Conservation (phyloP, 92 coral and sea anemone species). For the Parazoanthus darwini region DNA sequence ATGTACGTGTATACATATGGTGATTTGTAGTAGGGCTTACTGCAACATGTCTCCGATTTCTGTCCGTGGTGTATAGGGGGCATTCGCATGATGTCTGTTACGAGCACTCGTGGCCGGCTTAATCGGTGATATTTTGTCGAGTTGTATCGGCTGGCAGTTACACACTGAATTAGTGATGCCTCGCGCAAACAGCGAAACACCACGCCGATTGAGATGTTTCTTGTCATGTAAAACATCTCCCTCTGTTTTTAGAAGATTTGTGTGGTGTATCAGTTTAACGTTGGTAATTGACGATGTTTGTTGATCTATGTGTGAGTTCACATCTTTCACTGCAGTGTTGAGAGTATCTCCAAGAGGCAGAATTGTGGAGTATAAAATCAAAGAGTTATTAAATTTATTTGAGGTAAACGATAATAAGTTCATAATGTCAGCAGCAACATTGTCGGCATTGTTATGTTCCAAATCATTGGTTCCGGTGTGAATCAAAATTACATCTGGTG, state of each 20-base stretch:
- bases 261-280: slow-evolving; percentile 14
- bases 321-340: background rate
- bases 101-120: no score
- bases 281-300: slow-evolving; percentile 1
- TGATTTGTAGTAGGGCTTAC: no score
- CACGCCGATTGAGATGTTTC: slow-evolving; percentile 4
- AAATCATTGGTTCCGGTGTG: slow-evolving; percentile 32
- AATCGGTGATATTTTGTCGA: no score
- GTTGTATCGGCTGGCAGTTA: no score
- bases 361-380: slow-evolving; percentile 9
- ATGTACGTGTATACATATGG: no score
- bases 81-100: no score
- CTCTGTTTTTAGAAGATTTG: background rate
- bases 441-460: slow-evolving; percentile 3
- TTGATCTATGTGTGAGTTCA: background rate
- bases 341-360: slow-evolving; percentile 1
- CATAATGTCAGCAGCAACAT: background rate
- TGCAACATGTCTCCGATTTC: no score
- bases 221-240: slow-evolving; percentile 12
- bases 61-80: no score
- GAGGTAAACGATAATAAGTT: slow-evolving; percentile 6
- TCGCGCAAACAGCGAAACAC: background rate
- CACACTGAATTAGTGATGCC: background rate
- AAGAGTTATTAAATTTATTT: slow-evolving; percentile 4
- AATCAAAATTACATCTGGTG: slow-evolving; percentile 5